phyloP scores from a whole-genome alignment of 2,113 vertebrate species.

The Falco punctatus region DNA sequence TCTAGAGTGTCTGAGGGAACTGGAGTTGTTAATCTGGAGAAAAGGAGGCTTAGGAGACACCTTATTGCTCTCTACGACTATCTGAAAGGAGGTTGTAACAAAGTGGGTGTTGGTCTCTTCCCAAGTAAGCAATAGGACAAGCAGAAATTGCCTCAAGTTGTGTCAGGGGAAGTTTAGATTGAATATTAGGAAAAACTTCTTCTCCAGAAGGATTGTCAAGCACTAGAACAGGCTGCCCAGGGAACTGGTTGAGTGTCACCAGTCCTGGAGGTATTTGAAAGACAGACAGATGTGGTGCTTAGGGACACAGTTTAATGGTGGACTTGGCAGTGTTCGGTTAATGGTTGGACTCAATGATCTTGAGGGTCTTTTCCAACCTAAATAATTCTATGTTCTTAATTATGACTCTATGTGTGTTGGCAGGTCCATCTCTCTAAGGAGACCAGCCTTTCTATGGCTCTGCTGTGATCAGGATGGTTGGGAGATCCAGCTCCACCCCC shows the following conservation, averaged over 20 bases:
- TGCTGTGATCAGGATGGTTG: not conserved
- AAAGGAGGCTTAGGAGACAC: not conserved
- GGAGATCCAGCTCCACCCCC: not conserved
- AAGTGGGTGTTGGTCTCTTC: not conserved
- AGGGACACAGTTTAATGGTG: not conserved
- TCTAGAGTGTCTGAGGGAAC: not conserved
- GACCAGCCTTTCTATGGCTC: not conserved
- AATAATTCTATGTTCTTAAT: not conserved
- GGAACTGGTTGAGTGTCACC: no score
- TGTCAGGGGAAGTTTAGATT: not conserved
- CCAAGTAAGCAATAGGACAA: not conserved
- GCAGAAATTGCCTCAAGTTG: not conserved
- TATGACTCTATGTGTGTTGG: not conserved
- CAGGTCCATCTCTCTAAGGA: not conserved
- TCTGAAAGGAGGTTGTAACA: not conserved
- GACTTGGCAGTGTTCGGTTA: not conserved
- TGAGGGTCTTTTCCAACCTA: not conserved
- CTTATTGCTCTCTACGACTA: not conserved
- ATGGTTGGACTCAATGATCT: not conserved
- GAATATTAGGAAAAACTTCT: not conserved
- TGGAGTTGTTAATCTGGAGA: not conserved
- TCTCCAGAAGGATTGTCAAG: not conserved
- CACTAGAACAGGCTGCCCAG: not conserved
- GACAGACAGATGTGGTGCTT: fast-evolving
- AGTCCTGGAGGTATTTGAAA: not conserved